Conservation (phyloP, 2,113 vertebrate genomes). For the Benitochromis conjunctus region DNA sequence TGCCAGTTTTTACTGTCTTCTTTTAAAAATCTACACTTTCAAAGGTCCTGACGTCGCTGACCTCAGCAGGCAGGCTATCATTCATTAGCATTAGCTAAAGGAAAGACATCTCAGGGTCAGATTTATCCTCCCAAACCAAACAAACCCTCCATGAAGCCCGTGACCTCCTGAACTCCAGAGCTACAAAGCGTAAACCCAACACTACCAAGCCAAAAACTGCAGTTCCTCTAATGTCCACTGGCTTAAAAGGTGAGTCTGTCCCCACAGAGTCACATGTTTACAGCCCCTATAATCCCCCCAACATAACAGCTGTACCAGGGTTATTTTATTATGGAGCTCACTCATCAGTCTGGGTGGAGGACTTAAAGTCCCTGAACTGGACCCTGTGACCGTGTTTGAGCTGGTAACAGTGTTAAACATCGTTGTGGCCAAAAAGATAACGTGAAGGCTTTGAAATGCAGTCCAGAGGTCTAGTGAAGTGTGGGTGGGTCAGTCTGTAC, state of each 20-base stretch:
- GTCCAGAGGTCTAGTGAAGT: not conserved
- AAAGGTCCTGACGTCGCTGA: not conserved
- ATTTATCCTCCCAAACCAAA: accelerated
- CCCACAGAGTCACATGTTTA: not conserved
- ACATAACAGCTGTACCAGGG: not conserved
- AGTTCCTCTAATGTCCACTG: not conserved
- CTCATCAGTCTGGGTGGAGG: not conserved
- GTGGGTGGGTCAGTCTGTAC: not conserved
- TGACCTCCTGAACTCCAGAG: not conserved
- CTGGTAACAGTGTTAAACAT: not conserved
- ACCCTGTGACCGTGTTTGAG: not conserved
- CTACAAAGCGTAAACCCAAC: not conserved
- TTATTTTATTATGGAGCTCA: not conserved
- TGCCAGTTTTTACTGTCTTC: not conserved
- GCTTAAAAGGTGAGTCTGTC: accelerated
- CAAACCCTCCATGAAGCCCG: not conserved
- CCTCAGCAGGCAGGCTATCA: not conserved
- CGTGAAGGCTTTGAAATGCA: not conserved
- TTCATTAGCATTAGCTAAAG: not conserved
- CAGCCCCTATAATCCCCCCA: not conserved
- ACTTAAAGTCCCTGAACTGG: not conserved
- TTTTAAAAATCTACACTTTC: not conserved
- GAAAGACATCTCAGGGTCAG: not conserved
- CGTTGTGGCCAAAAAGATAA: not conserved
- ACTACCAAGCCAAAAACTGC: not conserved